Base-by-base conservation (phyloP, 1,140 invertebrate species). In the Lordiphosa mommai region DNA sequence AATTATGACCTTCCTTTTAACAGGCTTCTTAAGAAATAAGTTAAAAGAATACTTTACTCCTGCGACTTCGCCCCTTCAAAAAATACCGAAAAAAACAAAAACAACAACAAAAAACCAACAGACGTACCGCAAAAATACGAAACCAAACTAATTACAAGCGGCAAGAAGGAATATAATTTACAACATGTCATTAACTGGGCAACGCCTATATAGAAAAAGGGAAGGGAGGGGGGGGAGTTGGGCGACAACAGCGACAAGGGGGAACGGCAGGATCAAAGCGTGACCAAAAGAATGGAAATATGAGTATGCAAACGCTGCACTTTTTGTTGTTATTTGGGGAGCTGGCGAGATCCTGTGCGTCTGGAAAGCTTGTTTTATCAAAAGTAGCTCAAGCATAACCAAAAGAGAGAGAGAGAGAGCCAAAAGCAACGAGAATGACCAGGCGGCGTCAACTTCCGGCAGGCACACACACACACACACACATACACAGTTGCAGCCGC, bases 151-250 rank as follows among this genome's bases (percentile, higher is more conserved):
- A 84, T 71, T 77, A 47, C 38, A 41, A 55, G 32, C 40, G 29
- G 53, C 46, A 20, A 46, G 27, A 40, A 38, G 46, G 38, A 74
- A 68, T 61, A 84, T 85, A 84, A 84, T 77, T 84, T 84, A 84
- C 72, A 85, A 77, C 77, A 85, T 84, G 72, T 84, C 79, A 84
- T 84, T 85, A 85, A 68, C 43, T 55, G 64, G 72, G 68, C 68
- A 72, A 84, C 77, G 77, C 79, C 79, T 84, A 57, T 51, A 17
- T 40, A 13, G 41, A n/a, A 20, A n/a, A 41, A 29, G 12, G 37
- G 38, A 17, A 41, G 16, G 29, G 7, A 9, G 13, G 33, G 13
- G 57, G 34, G 17, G 46, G 53, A 20, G 30, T 48, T 32, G n/a
- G n/a, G n/a, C 10, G 48, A 7, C 23, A 16, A 5, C 20, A 32